Percentiles rank a stretch among this genome's conserved stretches.
Conservation (phyloP, 2,888 invertebrate species). For the Lepidocyrtoides sp. region DNA sequence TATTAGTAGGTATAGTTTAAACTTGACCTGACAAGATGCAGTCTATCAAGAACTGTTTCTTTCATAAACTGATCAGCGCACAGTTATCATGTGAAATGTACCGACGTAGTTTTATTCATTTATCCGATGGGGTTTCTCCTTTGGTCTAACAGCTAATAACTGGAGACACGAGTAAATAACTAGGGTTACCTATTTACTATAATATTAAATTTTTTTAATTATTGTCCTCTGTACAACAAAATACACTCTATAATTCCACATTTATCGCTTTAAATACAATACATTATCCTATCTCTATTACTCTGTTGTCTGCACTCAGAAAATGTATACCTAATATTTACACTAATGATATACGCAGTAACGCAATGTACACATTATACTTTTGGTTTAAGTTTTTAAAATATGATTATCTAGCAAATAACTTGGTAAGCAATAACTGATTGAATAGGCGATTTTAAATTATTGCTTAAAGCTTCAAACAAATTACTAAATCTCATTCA, state of each 20-base stretch:
- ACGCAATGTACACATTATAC: background rate
- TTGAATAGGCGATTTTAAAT: background rate
- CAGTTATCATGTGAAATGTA: background rate
- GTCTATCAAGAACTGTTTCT: slow-evolving; percentile 43
- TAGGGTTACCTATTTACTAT: background rate
- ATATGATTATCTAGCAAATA: slow-evolving; percentile 61
- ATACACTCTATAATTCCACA: background rate
- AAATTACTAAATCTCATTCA: too few relatives aligned
- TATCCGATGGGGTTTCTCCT: background rate
- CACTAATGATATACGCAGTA: background rate
- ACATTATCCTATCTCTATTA: background rate
- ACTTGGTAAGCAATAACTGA: background rate
- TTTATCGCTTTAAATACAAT: background rate
- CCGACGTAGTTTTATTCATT: background rate
- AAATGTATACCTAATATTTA: background rate
- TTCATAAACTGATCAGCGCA: background rate
- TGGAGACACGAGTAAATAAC: background rate
- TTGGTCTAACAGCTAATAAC: slow-evolving; percentile 55
- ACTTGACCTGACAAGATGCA: slow-evolving; percentile 48
- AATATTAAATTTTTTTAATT: background rate
- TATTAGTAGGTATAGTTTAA: background rate
- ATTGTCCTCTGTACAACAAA: slow-evolving; percentile 76
- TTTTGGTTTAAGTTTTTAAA: background rate
- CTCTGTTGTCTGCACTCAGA: background rate
- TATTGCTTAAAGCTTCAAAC: background rate